Evolutionary conservation across 2,113 vertebrate species (phyloP).

Genomic region (Delphinus delphis): DNA sequence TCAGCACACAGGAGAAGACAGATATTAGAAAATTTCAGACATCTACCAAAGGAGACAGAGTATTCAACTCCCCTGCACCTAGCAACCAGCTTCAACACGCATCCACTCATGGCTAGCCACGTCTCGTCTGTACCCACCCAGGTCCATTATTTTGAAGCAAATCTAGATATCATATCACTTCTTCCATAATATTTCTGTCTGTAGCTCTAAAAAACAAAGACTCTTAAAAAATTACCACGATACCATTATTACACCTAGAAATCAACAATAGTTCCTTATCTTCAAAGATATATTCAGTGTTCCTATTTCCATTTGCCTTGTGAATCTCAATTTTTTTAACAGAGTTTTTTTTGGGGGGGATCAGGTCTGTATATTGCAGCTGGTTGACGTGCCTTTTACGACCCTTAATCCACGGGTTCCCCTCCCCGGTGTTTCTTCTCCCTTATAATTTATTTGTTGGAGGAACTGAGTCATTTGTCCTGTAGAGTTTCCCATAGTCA

Average conservation of each 20-base stretch:
- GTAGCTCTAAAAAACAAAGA: background rate
- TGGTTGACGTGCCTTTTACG: background rate
- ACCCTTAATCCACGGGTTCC: background rate
- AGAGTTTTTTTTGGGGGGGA: background rate
- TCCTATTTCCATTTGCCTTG: background rate
- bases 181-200: background rate
- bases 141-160: background rate
- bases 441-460: no score
- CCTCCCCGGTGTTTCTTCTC: rapidly evolving
- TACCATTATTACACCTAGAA: background rate
- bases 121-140: rapidly evolving
- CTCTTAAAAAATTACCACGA: background rate
- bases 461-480: background rate
- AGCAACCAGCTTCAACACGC: background rate
- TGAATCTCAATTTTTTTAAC: background rate
- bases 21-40: background rate
- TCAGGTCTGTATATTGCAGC: background rate
- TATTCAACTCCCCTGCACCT: no score
- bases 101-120: rapidly evolving
- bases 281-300: background rate
- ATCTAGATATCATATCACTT: background rate
- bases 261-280: background rate
- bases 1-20: background rate
- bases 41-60: background rate
- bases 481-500: background rate